A percentile compares a stretch with the other conserved stretches of the same genome.
These are phyloP conservation scores for Ostrea edulis DNA, from an alignment of 1,140 invertebrate genomes.

Conservation along the genomic window DNA sequence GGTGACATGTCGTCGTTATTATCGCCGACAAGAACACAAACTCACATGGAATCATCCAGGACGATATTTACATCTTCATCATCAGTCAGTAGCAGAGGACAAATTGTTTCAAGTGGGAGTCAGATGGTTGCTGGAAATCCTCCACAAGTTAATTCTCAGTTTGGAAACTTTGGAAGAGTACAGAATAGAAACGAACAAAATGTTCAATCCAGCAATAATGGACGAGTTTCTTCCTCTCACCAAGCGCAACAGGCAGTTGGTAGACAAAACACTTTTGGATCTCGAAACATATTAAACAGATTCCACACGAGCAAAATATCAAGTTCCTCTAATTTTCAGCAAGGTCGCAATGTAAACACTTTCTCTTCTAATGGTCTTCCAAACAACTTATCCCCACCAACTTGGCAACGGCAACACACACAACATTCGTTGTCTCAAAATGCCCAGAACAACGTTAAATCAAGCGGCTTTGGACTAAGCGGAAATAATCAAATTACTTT, in stretches of 20 bases:
- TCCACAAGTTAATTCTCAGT: background rate
- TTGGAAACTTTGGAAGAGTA: constrained; percentile 12
- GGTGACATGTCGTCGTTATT: background rate
- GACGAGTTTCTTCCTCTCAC: background rate
- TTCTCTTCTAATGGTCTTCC: background rate
- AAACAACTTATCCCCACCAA: background rate
- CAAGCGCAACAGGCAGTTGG: background rate
- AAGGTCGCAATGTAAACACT: background rate
- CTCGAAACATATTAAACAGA: background rate
- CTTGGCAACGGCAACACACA: background rate
- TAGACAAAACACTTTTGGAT: background rate
- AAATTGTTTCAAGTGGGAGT: background rate
- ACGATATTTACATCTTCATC: constrained; percentile 3
- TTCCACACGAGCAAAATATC: background rate
- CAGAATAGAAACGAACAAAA: background rate
- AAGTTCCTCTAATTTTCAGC: background rate
- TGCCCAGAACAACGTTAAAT: background rate
- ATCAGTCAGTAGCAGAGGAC: background rate
- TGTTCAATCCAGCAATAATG: background rate
- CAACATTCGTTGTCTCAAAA: constrained; percentile 7
- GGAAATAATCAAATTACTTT: background rate
- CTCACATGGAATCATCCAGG: background rate
- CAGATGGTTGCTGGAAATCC: background rate
- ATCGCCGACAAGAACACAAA: constrained; percentile 5
- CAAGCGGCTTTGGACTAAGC: background rate